Evolutionary conservation across 2,797 vertebrate genomes (phyloP).

Genomic region (Sebastes wilsoni): DNA sequence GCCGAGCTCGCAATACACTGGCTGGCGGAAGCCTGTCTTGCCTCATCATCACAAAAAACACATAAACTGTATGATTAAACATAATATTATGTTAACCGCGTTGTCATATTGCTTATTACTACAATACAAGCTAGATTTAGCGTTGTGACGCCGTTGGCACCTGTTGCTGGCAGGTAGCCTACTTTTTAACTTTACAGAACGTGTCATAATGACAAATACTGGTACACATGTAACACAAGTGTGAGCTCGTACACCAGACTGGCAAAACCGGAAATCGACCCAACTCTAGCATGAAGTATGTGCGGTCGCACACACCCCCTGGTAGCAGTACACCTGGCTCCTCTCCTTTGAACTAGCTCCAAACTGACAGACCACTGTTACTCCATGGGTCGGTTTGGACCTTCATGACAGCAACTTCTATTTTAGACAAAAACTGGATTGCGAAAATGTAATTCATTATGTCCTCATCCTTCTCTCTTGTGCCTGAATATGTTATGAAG

Average conservation of each 20-base stretch:
- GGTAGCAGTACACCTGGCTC: slow-evolving; percentile 46
- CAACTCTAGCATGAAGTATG: neutral
- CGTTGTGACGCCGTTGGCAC: too few species aligned
- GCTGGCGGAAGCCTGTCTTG: too few species aligned
- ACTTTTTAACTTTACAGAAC: neutral
- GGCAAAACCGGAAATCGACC: neutral
- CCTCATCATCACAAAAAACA: too few species aligned
- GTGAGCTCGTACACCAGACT: neutral
- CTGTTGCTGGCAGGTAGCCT: neutral
- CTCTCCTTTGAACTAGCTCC: slow-evolving; percentile 57
- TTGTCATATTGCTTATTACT: neutral
- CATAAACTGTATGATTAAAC: neutral
- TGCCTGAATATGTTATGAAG: neutral
- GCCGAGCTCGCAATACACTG: neutral
- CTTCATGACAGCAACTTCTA: slow-evolving; percentile 14
- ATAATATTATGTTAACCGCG: neutral
- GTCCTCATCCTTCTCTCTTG: neutral
- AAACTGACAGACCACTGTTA: slow-evolving; percentile 42
- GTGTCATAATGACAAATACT: neutral
- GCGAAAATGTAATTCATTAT: neutral
- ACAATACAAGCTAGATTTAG: neutral
- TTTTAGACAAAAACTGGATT: slow-evolving; percentile 14
- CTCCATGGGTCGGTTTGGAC: slow-evolving; percentile 12
- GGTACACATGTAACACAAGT: neutral
- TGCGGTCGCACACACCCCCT: neutral